Conservation (phyloP, 2,888 invertebrate species). For the Pollenia griseotomentosa region DNA sequence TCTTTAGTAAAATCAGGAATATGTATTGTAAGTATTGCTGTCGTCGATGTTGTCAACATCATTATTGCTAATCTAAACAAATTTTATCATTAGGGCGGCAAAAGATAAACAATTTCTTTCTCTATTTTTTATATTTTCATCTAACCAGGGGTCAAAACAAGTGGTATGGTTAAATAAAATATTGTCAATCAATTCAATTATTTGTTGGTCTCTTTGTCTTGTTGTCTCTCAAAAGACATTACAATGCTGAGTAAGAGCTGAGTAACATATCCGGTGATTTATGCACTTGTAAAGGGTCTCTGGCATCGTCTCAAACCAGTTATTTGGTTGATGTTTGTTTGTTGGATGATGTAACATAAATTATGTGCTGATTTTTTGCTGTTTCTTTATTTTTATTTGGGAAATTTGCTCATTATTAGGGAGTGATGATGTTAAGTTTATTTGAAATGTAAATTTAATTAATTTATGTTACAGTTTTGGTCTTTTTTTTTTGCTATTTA, state of each 20-base stretch:
- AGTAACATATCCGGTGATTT: conserved; percentile 72
- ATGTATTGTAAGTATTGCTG: conserved; percentile 62
- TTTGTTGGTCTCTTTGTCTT: conserved; percentile 60
- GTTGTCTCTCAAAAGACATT: background rate
- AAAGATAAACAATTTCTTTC: conserved; percentile 67
- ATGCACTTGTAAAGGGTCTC: conserved; percentile 51
- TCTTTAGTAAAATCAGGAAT: conserved; percentile 33
- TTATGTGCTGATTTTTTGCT: conserved; percentile 27
- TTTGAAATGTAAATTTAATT: conserved; percentile 70
- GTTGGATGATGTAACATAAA: conserved; percentile 62
- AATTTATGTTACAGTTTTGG: conserved; percentile 61
- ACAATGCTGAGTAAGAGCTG: conserved; percentile 28
- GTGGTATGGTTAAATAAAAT: conserved; percentile 77
- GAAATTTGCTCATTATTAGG: conserved; percentile 66
- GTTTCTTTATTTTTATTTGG: conserved; percentile 38
- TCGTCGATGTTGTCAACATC: conserved; percentile 70
- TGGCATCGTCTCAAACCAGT: conserved; percentile 7
- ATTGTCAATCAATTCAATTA: conserved; percentile 84
- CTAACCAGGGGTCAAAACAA: conserved; percentile 58
- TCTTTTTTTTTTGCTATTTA: background rate
- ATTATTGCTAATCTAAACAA: conserved; percentile 83
- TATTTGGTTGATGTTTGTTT: conserved; percentile 19
- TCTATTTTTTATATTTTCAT: conserved; percentile 34
- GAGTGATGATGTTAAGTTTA: conserved; percentile 60
- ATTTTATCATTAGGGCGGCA: conserved; percentile 78